Evolutionary conservation across 2,888 invertebrate genomes (phyloP), one percentile per base, ranked within the genome.

Genomic region (Parascotia fuliginaria): DNA sequence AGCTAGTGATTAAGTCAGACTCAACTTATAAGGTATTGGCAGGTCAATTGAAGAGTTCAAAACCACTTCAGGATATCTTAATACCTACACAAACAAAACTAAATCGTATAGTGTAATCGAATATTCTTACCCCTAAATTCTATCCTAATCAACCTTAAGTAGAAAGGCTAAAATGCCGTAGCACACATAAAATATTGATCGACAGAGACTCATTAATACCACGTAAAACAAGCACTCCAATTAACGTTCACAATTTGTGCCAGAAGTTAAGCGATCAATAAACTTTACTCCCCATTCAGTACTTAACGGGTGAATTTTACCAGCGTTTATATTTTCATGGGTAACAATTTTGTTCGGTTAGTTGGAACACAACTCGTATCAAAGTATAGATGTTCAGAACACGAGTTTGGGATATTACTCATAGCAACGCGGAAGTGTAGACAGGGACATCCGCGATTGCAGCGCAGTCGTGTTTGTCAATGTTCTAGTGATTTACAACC

Each of bases 371-470:
- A 40, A 43, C 40, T 39, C 52, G 42, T 54, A 48, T 37, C 49
- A 65, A 60, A 68, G 70, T 70, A 70, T 71, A 70, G 70, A 68
- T 67, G 66, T 65, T 58, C 47, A 50, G 50, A 56, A 47, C 55
- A 55, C 56, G 65, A 47, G 56, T 67, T n/a, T 57, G 65, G 69
- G 71, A 66, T 81, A 86, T 87, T 81, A 84, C 73, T 87, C 87
- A 88, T 83, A 63, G 73, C 80, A 63, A 79, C 86, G 73, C 83
- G 85, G 84, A 85, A 82, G 82, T 72, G 83, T 64, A 77, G 87
- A 87, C 86, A 83, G 79, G 72, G 71, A 80, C 82, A 80, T 86
- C 86, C 83, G 84, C 79, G 82, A 81, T 81, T 78, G 82, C 81
- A 79, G 75, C 67, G 77, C 75, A 73, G 72, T 75, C 79, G 77